Evolutionary conservation across 2,113 vertebrate genomes (phyloP).

Genomic region (Piaya cayana): DNA sequence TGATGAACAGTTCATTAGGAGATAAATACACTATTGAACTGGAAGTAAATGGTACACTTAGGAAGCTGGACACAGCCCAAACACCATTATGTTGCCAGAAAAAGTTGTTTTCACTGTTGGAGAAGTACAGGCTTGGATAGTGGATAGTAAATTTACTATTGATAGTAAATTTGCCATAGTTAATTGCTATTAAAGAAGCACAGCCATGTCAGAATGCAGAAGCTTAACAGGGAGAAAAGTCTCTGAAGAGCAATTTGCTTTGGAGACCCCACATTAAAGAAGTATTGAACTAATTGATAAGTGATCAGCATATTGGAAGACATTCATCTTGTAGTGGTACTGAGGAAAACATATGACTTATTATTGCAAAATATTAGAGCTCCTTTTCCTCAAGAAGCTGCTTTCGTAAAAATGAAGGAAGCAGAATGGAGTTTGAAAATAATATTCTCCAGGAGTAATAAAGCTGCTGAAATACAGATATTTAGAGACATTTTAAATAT

Average conservation of each 20-base stretch:
- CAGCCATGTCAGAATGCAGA: background rate
- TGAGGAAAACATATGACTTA: background rate
- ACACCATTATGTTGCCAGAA: background rate
- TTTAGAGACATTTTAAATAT: background rate
- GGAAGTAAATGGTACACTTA: background rate
- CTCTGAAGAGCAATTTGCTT: background rate
- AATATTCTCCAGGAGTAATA: background rate
- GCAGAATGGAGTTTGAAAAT: background rate
- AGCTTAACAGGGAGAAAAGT: background rate
- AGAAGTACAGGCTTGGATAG: background rate
- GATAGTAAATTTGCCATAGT: background rate
- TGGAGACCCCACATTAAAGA: background rate
- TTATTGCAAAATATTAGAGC: background rate
- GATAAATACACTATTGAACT: background rate
- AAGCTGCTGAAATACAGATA: background rate
- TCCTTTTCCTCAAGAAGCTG: background rate
- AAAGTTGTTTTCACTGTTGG: background rate
- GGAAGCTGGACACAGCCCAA: background rate
- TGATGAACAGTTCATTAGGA: background rate
- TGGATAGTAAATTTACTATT: background rate
- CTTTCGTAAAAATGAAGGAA: background rate
- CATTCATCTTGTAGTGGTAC: background rate
- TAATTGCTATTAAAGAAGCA: background rate
- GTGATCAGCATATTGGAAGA: background rate
- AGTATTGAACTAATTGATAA: background rate